A percentile compares a stretch with the other conserved stretches of the same genome.
Evolutionary conservation across 2,888 invertebrate species (phyloP).

Genomic region (Polymixis lichenea): DNA sequence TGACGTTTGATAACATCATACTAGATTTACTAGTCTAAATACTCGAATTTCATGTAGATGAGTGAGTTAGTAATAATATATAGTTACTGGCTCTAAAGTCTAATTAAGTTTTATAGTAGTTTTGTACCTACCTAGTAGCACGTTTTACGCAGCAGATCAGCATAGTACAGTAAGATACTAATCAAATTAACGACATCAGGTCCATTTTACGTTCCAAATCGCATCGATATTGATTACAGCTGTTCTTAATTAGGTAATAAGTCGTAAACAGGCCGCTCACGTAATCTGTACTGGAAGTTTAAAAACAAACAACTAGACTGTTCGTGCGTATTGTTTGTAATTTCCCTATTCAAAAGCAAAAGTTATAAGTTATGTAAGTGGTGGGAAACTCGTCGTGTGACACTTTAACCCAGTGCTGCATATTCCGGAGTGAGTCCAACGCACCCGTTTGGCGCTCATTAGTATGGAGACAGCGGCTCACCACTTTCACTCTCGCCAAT

Average conservation of each 20-base stretch:
- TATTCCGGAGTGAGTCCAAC: constrained; percentile 77
- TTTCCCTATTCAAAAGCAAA: constrained; percentile 78
- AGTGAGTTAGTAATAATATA: constrained; percentile 3
- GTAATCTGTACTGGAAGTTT: constrained; percentile 39
- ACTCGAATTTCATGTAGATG: background rate
- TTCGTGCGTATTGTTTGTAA: constrained; percentile 61
- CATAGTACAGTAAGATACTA: constrained; percentile 6
- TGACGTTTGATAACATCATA: constrained; percentile 43
- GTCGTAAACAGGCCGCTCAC: constrained; percentile 24
- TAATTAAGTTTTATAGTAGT: constrained; percentile 7
- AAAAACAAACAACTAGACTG: constrained; percentile 48
- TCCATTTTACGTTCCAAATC: constrained; percentile 16
- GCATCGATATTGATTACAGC: constrained; percentile 28
- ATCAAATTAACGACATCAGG: background rate
- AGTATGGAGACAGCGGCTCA: constrained; percentile 87
- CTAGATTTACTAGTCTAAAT: constrained; percentile 23
- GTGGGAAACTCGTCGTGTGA: constrained; percentile 81
- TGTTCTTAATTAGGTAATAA: constrained; percentile 46
- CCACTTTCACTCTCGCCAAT: constrained; percentile 89
- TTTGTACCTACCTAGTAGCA: background rate
- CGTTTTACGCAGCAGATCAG: constrained; percentile 10
- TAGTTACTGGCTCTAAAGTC: background rate
- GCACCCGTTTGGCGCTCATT: constrained; percentile 86
- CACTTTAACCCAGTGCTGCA: constrained; percentile 86
- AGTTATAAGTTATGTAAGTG: constrained; percentile 79